Percentiles rank a stretch among this genome's conserved stretches.
Conservation (phyloP, 2,888 invertebrate species). For the Drepanosiphum platanoidis region DNA sequence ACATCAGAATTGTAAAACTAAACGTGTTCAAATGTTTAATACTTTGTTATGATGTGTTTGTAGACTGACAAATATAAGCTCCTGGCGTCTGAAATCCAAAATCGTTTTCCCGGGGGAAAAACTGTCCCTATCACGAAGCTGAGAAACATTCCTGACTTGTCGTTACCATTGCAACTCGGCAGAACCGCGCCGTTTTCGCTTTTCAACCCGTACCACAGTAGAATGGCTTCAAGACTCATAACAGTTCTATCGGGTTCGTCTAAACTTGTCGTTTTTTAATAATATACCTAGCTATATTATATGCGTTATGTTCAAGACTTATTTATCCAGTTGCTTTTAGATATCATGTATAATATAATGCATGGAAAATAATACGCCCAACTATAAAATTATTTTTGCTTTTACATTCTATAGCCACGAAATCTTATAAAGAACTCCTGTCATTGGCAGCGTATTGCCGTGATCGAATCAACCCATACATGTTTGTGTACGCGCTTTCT, state of each 20-base stretch:
- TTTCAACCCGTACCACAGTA: slow-evolving; percentile 78
- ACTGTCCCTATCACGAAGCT: slow-evolving; percentile 71
- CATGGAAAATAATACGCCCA: neutral
- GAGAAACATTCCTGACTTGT: slow-evolving; percentile 75
- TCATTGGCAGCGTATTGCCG: slow-evolving; percentile 78
- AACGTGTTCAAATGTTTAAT: no score
- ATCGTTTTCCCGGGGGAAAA: slow-evolving; percentile 70
- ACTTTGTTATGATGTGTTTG: neutral
- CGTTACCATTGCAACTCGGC: slow-evolving; percentile 73
- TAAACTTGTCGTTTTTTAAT: neutral
- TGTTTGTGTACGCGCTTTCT: slow-evolving; percentile 83
- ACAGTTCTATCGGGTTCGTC: slow-evolving; percentile 74
- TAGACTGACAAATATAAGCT: slow-evolving; percentile 71
- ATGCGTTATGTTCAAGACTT: no score
- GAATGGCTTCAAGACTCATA: slow-evolving; percentile 77
- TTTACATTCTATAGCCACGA: slow-evolving; percentile 71
- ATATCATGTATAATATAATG: no score
- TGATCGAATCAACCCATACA: slow-evolving; percentile 80
- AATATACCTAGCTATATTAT: no score
- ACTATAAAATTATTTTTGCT: neutral
- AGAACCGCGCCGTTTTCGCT: slow-evolving; percentile 78
- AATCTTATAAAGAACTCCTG: slow-evolving; percentile 76
- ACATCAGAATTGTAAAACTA: no score
- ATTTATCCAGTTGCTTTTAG: no score
- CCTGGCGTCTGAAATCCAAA: slow-evolving; percentile 72